Base-by-base conservation (phyloP, 92 coral and sea anemone genomes). In the Nematostella vectensis region DNA sequence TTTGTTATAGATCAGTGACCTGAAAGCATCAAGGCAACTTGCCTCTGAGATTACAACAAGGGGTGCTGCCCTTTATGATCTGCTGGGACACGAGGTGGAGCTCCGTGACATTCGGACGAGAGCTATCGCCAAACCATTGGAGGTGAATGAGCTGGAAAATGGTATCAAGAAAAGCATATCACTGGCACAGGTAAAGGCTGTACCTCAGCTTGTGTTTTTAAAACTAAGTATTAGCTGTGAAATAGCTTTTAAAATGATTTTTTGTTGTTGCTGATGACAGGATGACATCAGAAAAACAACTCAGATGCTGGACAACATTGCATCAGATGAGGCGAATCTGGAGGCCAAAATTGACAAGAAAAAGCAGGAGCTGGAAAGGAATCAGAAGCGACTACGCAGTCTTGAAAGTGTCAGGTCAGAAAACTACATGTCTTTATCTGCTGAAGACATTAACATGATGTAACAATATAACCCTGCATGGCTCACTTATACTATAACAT, bases 271-370 rank as follows among this genome's bases (percentile, higher is more conserved):
- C 37, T 52, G 18, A 6, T 19, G 12, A 9, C 18, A 91, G 98
- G 83, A 75, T 74, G 98, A 91, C 9, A 91, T 91, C 19, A 87
- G 69, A 70, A 87, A 82, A 54, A 82, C 98, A 1, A 91, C 81
- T 57, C 89, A 77, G 50, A 91, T 91, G 98, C 60, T 91, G 20
- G 95, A 91, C 78, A 91, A 91, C 75, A 91, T 91, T 75, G 98
- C 98, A 29, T 91, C 98, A 25, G 98, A 91, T 70, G 98, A 91
- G 63, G 98, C 98, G 29, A 91, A 86, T 65, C 65, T 89, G 50
- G 97, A 89, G 62, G 75, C 97, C 20, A 89, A 89, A 75, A 89
- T 89, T 60, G 97, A 89, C 47, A 89, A 89, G 76, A 89, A 89
- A 52, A 89, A 89, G 55, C 87, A 75, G 61, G 97, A 89, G 54